Conservation (phyloP, 2,888 invertebrate species). For the Volucella inanis region DNA sequence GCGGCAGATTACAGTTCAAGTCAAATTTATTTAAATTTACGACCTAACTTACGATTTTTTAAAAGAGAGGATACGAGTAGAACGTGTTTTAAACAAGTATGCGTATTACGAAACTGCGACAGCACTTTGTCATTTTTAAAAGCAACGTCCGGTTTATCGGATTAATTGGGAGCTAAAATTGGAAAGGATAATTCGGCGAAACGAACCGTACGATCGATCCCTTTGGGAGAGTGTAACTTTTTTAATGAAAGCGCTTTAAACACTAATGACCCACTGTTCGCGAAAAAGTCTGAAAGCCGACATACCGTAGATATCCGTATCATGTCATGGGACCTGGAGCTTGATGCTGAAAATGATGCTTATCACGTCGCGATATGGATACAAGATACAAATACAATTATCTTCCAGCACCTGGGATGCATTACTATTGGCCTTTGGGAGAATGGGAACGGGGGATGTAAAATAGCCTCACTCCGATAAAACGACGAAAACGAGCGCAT, state of each 20-base stretch:
- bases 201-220: background rate
- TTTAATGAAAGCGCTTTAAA: slow-evolving; percentile 3
- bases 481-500: slow-evolving; percentile 41
- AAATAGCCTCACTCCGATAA: slow-evolving; percentile 28
- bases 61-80: slow-evolving; percentile 1
- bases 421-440: slow-evolving; percentile 27
- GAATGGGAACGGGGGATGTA: slow-evolving; percentile 39
- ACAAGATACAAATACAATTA: slow-evolving; percentile 56
- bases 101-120: slow-evolving; percentile 23
- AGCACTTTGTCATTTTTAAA: slow-evolving; percentile 31
- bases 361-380: slow-evolving; percentile 55
- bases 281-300: slow-evolving; percentile 15
- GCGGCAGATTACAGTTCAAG: background rate
- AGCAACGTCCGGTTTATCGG: background rate
- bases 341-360: slow-evolving; percentile 41
- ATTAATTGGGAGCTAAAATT: too few species aligned
- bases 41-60: too few species aligned
- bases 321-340: slow-evolving; percentile 39
- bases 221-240: background rate
- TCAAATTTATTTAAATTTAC: slow-evolving; percentile 40
- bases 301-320: slow-evolving; percentile 9
- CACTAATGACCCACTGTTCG: slow-evolving; percentile 21
- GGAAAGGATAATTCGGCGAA: background rate
- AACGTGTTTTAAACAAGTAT: background rate
- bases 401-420: slow-evolving; percentile 52